Percentiles rank a stretch among this genome's conserved stretches.
Evolutionary conservation across 2,113 vertebrate species (phyloP).

Genomic region (Furnarius figulus): DNA sequence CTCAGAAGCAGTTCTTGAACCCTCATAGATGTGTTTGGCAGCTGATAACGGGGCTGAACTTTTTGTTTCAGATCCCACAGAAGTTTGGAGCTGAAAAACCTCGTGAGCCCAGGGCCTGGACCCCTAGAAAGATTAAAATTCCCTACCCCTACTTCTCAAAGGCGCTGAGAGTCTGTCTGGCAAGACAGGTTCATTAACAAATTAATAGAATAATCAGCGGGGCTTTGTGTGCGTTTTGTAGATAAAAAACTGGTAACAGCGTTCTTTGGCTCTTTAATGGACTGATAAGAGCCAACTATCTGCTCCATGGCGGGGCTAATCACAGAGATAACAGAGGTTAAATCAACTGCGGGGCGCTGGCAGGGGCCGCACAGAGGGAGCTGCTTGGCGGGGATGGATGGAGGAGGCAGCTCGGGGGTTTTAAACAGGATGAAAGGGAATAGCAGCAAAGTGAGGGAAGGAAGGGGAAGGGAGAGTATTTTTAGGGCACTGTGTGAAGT

Average conservation of each 20-base stretch:
- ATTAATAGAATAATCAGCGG: slow-evolving; percentile 85
- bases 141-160: slow-evolving; percentile 45
- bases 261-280: slow-evolving; percentile 82
- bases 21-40: neutral
- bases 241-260: slow-evolving; percentile 83
- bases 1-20: neutral
- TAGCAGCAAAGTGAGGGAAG: neutral
- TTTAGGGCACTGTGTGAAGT: neutral
- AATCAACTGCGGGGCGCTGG: slow-evolving; percentile 68
- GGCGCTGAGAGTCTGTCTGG: slow-evolving; percentile 66
- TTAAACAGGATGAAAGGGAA: slow-evolving; percentile 7
- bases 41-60: neutral
- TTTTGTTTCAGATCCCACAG: neutral
- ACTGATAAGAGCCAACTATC: slow-evolving; percentile 78
- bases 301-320: slow-evolving; percentile 75
- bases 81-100: slow-evolving; percentile 17
- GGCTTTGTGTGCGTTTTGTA: slow-evolving; percentile 82
- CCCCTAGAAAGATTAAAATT: slow-evolving; percentile 53
- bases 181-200: slow-evolving; percentile 83
- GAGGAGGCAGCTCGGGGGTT: neutral
- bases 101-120: neutral
- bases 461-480: neutral
- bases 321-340: slow-evolving; percentile 77
- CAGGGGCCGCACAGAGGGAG: slow-evolving; percentile 24
- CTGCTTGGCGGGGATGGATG: neutral